A percentile compares a stretch with the other conserved stretches of the same genome.
These are phyloP conservation scores for Wasmannia auropunctata DNA, from an alignment of 1,140 invertebrate species.

Conservation along the genomic window DNA sequence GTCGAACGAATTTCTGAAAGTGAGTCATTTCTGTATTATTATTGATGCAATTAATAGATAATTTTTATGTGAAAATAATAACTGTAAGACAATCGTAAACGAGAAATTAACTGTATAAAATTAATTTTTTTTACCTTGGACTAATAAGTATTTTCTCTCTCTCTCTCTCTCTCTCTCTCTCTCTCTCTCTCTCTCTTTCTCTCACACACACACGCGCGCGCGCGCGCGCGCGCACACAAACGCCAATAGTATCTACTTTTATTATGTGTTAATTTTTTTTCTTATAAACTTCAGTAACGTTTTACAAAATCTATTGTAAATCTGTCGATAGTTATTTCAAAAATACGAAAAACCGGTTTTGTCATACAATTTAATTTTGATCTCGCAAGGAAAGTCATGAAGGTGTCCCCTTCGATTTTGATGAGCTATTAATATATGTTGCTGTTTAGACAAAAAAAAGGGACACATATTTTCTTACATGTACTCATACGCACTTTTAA, in stretches of 20 bases:
- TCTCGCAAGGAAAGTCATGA: too few species aligned
- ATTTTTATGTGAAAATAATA: neutral
- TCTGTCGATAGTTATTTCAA: neutral
- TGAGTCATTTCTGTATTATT: neutral
- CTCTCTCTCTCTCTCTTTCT: too few species aligned
- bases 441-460: too few species aligned
- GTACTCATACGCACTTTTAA: too few species aligned
- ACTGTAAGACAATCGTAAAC: neutral
- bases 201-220: too few species aligned
- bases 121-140: neutral
- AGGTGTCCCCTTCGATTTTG: too few species aligned
- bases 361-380: conserved; percentile 63
- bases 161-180: too few species aligned
- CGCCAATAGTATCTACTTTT: neutral
- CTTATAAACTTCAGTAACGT: neutral
- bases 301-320: neutral
- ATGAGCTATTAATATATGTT: too few species aligned
- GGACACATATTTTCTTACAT: too few species aligned
- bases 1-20: neutral
- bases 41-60: neutral
- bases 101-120: neutral
- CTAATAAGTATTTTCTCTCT: too few species aligned
- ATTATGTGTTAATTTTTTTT: neutral
- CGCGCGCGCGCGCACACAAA: too few species aligned
- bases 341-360: conserved; percentile 54